Evolutionary conservation across 92 coral and sea anemone genomes (phyloP).

Genomic region (Ricordea florida): DNA sequence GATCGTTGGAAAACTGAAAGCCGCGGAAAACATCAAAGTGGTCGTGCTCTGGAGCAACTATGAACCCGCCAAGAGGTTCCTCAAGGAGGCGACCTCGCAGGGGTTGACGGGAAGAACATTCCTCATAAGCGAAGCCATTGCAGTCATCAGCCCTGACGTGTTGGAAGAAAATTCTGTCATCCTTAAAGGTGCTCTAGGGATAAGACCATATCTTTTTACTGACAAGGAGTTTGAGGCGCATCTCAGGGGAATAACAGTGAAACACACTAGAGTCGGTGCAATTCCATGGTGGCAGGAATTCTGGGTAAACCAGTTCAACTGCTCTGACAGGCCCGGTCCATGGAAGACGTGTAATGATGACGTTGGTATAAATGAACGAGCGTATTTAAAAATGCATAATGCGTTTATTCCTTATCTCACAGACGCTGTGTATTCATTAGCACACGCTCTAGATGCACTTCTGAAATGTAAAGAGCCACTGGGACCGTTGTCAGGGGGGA

Average conservation of each 20-base stretch:
- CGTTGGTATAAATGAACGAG: conserved; percentile 5
- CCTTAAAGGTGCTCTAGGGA: conserved; percentile 68
- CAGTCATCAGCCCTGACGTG: conserved; percentile 58
- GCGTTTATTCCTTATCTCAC: conserved; percentile 70
- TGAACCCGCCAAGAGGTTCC: conserved; percentile 76
- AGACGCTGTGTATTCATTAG: conserved; percentile 74
- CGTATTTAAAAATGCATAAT: conserved; percentile 54
- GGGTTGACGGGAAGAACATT: conserved; percentile 71
- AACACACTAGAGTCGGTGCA: not conserved
- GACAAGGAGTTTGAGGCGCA: conserved; percentile 40
- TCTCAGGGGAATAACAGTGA: conserved; percentile 44
- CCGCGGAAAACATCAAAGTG: conserved; percentile 64
- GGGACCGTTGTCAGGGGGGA: conserved; percentile 10
- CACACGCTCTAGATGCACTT: conserved; percentile 59
- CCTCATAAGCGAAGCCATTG: conserved; percentile 77
- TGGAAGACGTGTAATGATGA: conserved; percentile 9
- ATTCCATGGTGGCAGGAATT: conserved; percentile 81
- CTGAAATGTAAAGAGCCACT: conserved; percentile 16
- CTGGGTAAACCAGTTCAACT: conserved; percentile 55
- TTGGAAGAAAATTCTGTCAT: conserved; percentile 52
- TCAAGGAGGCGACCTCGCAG: conserved; percentile 67
- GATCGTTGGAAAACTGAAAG: conserved; percentile 70
- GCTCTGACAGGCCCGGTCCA: not conserved
- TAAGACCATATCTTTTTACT: conserved; percentile 45
- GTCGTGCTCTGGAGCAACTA: conserved; percentile 81